Percentiles rank a stretch among this genome's conserved stretches.
Conservation (phyloP, 1,140 invertebrate species). For the Nylanderia fulva region DNA sequence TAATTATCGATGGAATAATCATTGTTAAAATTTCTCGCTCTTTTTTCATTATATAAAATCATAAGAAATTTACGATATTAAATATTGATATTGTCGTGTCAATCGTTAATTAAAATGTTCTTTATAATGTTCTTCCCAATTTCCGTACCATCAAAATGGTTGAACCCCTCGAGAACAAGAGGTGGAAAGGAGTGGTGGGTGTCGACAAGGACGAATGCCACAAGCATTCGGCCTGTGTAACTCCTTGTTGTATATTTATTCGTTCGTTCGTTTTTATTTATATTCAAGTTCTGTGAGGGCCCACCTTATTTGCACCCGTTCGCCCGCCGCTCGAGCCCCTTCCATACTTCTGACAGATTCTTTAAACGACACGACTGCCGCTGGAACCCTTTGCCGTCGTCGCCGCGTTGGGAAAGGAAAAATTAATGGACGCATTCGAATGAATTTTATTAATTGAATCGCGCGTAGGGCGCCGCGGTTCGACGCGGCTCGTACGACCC, state of each 20-base stretch:
- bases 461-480: slow-evolving; percentile 71
- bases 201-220: slow-evolving; percentile 54
- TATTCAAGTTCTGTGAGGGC: slow-evolving; percentile 80
- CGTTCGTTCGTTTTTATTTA: slow-evolving; percentile 85
- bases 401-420: slow-evolving; percentile 71
- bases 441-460: slow-evolving; percentile 85
- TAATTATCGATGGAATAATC: neutral
- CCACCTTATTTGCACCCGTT: slow-evolving; percentile 82
- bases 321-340: slow-evolving; percentile 40
- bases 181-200: neutral
- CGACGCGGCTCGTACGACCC: slow-evolving; percentile 66
- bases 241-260: slow-evolving; percentile 84
- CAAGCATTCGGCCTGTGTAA: slow-evolving; percentile 81
- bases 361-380: slow-evolving; percentile 79
- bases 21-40: neutral
- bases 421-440: slow-evolving; percentile 83
- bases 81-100: slow-evolving; percentile 75
- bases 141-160: slow-evolving; percentile 14
- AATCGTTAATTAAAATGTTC: slow-evolving; percentile 85
- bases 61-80: neutral
- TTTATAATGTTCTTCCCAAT: slow-evolving; percentile 76
- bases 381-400: slow-evolving; percentile 76
- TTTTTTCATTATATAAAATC: neutral
- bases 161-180: slow-evolving; percentile 33
- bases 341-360: slow-evolving; percentile 72